phyloP scores from a whole-genome alignment of 1,140 invertebrate species.

The Euschistus heros region DNA sequence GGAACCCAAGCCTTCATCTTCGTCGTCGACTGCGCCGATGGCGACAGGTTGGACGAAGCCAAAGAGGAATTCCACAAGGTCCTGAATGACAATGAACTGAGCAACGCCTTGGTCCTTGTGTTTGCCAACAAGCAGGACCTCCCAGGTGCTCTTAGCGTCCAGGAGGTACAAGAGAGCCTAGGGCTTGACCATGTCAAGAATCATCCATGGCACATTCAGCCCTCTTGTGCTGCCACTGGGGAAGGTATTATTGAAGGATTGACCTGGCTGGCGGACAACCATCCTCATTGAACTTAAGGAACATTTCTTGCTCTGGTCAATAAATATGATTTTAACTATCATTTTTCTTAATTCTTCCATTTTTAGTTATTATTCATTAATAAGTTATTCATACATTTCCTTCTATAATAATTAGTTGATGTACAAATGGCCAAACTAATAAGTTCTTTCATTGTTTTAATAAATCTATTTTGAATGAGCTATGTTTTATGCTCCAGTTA shows the following conservation, averaged over 20 bases:
- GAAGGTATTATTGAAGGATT: conserved; percentile 98
- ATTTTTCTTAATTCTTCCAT: too few relatives aligned
- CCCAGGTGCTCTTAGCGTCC: conserved; percentile 97
- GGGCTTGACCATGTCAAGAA: conserved; percentile 93
- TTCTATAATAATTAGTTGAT: too few relatives aligned
- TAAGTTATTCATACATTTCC: too few relatives aligned
- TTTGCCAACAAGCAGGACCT: conserved; percentile 99
- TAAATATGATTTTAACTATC: too few relatives aligned
- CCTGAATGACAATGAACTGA: conserved; percentile 99
- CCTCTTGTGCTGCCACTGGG: conserved; percentile 92
- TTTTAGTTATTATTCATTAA: too few relatives aligned
- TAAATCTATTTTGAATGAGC: too few relatives aligned
- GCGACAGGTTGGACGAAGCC: conserved; percentile 93
- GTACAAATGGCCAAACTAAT: too few relatives aligned
- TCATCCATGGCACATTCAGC: conserved; percentile 98
- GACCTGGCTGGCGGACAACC: conserved; percentile 65
- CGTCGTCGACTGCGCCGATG: conserved; percentile 95
- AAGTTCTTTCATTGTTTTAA: too few relatives aligned
- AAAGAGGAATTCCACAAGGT: conserved; percentile 95
- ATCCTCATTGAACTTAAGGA: too few relatives aligned
- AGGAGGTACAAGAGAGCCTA: conserved; percentile 98
- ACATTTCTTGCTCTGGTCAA: too few relatives aligned
- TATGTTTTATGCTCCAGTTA: too few relatives aligned
- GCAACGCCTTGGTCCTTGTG: conserved; percentile 97
- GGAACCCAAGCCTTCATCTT: conserved; percentile 92